Conservation (phyloP, 1,140 invertebrate genomes). For the Heliconius congener region DNA sequence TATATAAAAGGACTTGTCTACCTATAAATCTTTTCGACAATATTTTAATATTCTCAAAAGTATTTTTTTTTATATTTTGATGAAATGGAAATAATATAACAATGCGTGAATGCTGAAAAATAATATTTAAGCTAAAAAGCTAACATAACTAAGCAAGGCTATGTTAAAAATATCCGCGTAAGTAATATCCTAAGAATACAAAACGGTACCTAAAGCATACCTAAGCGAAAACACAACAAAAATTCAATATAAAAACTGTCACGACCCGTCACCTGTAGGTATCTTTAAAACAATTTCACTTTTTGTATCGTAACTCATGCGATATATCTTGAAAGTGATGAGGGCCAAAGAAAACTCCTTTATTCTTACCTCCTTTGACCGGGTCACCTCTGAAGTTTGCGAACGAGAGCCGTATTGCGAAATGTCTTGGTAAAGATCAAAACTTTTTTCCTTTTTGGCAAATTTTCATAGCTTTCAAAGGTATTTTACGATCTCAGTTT, state of each 20-base stretch:
- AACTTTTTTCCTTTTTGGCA: slow-evolving; percentile 53
- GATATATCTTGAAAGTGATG: slow-evolving; percentile 41
- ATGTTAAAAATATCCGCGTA: too few relatives aligned
- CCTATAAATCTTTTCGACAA: too few relatives aligned
- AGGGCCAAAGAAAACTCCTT: slow-evolving; percentile 43
- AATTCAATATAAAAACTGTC: slow-evolving; percentile 26
- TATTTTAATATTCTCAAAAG: too few relatives aligned
- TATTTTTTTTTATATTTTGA: too few relatives aligned
- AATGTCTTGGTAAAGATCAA: slow-evolving; percentile 58
- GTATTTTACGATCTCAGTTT: not conserved
- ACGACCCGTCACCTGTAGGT: slow-evolving; percentile 20
- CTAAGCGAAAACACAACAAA: not conserved
- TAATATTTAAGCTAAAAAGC: too few relatives aligned
- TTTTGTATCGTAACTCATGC: slow-evolving; percentile 40
- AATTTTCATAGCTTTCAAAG: slow-evolving; percentile 52
- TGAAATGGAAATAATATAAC: too few relatives aligned
- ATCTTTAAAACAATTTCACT: slow-evolving; percentile 40
- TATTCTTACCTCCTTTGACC: slow-evolving; percentile 42
- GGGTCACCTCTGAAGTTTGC: slow-evolving; percentile 48
- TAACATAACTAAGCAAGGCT: too few relatives aligned
- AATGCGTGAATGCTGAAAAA: too few relatives aligned
- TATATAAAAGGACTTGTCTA: too few relatives aligned
- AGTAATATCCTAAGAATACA: not conserved
- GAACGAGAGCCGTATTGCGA: slow-evolving; percentile 54
- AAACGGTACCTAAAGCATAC: not conserved